Evolutionary conservation across 1,140 invertebrate genomes (phyloP).

Genomic region (Zophobas morio): DNA sequence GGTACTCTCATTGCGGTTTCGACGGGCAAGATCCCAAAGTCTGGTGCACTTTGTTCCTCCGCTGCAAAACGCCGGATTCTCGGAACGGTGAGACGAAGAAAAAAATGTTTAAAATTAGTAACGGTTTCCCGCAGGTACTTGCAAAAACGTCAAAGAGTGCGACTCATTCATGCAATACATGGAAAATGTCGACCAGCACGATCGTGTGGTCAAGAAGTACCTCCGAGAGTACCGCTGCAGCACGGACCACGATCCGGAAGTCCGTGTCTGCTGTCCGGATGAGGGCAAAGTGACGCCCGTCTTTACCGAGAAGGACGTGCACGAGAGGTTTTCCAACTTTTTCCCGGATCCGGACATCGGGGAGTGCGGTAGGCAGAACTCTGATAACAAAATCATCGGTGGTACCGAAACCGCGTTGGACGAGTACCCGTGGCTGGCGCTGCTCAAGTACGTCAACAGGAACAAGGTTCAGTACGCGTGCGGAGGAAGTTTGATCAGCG

Average conservation of each 20-base stretch:
- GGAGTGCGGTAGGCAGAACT: slow-evolving; percentile 41
- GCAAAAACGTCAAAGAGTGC: slow-evolving; percentile 47
- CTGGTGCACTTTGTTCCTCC: slow-evolving; percentile 34
- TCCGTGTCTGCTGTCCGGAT: slow-evolving; percentile 51
- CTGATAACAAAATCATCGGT: slow-evolving; percentile 58
- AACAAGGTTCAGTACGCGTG: slow-evolving; percentile 66
- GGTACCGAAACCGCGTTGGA: slow-evolving; percentile 66
- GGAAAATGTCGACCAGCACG: slow-evolving; percentile 3
- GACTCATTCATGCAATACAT: slow-evolving; percentile 41
- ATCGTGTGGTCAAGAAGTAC: slow-evolving; percentile 29
- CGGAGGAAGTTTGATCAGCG: slow-evolving; percentile 75
- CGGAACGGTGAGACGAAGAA: slow-evolving; percentile 5
- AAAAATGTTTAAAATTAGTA: neutral
- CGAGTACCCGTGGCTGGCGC: slow-evolving; percentile 73
- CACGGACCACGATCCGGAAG: slow-evolving; percentile 30
- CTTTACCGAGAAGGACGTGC: slow-evolving; percentile 10
- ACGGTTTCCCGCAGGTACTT: slow-evolving; percentile 44
- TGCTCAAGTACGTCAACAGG: slow-evolving; percentile 69
- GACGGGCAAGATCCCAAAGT: slow-evolving; percentile 42
- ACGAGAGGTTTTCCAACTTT: slow-evolving; percentile 17
- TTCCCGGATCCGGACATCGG: slow-evolving; percentile 32
- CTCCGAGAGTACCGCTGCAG: slow-evolving; percentile 47
- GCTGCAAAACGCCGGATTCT: slow-evolving; percentile 40
- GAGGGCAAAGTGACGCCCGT: slow-evolving; percentile 2
- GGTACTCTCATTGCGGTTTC: slow-evolving; percentile 43